These are phyloP conservation scores for Petroica traversi DNA, from an alignment of 2,113 vertebrate genomes.

Conservation along the genomic window DNA sequence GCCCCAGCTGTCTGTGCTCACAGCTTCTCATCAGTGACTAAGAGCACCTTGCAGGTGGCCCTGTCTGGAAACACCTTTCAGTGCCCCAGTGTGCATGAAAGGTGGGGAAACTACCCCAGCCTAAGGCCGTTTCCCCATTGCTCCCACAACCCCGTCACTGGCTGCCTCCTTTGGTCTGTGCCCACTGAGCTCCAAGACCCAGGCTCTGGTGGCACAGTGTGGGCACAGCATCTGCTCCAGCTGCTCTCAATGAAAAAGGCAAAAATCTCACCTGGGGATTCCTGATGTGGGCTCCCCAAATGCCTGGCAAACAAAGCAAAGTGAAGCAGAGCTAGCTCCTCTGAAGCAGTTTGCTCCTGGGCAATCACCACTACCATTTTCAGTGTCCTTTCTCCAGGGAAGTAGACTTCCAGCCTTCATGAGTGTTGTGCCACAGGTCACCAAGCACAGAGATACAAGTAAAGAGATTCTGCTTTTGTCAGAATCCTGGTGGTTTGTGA, in stretches of 20 bases:
- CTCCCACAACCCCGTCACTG: not conserved
- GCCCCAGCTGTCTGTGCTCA: fast-evolving
- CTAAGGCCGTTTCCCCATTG: not conserved
- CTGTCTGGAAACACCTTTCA: not conserved
- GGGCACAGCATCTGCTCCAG: fast-evolving
- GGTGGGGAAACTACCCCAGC: not conserved
- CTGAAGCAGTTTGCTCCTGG: not conserved
- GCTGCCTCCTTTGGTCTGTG: not conserved
- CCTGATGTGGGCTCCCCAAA: not conserved
- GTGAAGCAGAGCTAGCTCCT: not conserved
- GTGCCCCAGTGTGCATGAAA: not conserved
- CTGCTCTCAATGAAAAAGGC: not conserved
- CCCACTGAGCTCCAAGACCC: not conserved
- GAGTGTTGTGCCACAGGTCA: not conserved
- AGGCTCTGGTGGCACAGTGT: fast-evolving
- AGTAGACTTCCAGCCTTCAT: not conserved
- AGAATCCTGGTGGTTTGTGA: not conserved
- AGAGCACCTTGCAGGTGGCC: not conserved
- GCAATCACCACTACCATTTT: not conserved
- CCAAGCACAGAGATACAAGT: not conserved
- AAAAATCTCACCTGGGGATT: not conserved
- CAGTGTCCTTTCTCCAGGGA: not conserved
- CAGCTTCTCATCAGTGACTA: not conserved
- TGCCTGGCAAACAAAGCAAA: not conserved
- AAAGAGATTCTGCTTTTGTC: not conserved